Percentiles rank a stretch among this genome's conserved stretches.
Evolutionary conservation across 2,113 vertebrate species (phyloP).

Genomic region (Varanus komodoensis): DNA sequence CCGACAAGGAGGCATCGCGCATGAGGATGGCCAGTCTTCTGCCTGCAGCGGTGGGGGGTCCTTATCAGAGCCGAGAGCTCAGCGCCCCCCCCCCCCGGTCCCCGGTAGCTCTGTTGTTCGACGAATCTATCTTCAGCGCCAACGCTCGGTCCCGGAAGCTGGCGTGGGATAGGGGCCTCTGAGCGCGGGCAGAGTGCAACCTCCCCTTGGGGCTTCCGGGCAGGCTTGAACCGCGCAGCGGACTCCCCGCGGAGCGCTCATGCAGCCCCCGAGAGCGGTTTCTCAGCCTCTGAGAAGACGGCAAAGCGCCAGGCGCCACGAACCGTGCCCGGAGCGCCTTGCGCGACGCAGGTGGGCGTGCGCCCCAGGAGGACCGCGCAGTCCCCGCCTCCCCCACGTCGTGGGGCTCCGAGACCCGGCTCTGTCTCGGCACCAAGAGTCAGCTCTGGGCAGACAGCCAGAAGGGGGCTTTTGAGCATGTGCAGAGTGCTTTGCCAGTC

Average conservation of each 20-base stretch:
- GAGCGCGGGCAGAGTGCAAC: not conserved
- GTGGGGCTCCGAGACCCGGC: no score
- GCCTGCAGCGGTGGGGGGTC: accelerated
- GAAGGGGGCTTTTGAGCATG: not conserved
- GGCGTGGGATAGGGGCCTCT: not conserved
- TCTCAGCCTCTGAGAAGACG: no score
- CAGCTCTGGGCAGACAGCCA: no score
- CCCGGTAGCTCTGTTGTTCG: no score
- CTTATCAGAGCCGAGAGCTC: not conserved
- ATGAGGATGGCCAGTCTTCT: not conserved
- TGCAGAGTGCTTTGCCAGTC: not conserved
- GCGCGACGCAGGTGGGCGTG: no score
- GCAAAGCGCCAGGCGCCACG: no score
- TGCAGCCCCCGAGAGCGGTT: not conserved
- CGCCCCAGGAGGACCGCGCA: not conserved
- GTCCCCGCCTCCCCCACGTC: not conserved
- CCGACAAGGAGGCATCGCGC: not conserved
- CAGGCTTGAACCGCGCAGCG: not conserved
- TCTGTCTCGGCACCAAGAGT: not conserved
- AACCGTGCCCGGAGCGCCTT: no score
- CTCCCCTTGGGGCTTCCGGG: not conserved
- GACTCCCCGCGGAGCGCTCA: not conserved
- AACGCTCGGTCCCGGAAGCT: not conserved
- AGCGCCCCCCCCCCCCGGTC: not conserved
- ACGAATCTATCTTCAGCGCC: not conserved